Base-by-base conservation (phyloP, 37 sponge, comb jelly and placozoan genomes). In the Halisarca cf. caerulea region DNA sequence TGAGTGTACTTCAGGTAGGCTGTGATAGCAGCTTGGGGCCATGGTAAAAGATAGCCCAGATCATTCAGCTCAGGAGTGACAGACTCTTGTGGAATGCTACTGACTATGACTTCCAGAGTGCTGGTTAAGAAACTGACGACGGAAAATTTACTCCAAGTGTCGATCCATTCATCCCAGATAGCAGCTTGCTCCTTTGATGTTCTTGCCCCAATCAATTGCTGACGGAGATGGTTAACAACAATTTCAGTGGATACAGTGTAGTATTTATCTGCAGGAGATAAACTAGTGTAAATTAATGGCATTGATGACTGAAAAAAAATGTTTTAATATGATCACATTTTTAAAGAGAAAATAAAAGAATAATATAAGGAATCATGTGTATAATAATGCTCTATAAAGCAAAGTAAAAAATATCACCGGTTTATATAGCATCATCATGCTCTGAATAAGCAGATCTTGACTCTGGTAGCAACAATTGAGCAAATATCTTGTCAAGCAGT, bases 11-110 rank as follows among this genome's bases (percentile, higher is more conserved):
- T 42, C 6, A 9, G 2, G 64, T 75, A 84, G 8, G 82, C 91
- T 32, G 41, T 61, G 33, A 87, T 73, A 23, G 91, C 91, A 47
- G 37, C 85, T 18, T 84, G 66, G 24, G 91, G 85, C 91, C 91
- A 91, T 54, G 88, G 85, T 39, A 91, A 59, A 43, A 91, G 88
- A 3, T 73, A 21, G 27, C n/a, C 38, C 14, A 73, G 41, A 5
- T 30, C 21, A 73, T 30, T 8, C 30, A n/a, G 30, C 14, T 30
- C 41, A 21, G 37, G 23, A 62, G 30, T 73, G 66, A 25, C 8
- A 17, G 33, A 33, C 7, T 33, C 28, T 64, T 33, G 5, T 17
- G 66, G 33, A 8, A 40, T 33, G 20, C 9, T 15, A 34, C 40
- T n/a, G 0, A 69, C 18, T 6, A 85, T 11, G 27, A 21, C 40